These are phyloP conservation scores for Sepioteuthis lessoniana DNA, from an alignment of 2,888 invertebrate species.

Conservation along the genomic window DNA sequence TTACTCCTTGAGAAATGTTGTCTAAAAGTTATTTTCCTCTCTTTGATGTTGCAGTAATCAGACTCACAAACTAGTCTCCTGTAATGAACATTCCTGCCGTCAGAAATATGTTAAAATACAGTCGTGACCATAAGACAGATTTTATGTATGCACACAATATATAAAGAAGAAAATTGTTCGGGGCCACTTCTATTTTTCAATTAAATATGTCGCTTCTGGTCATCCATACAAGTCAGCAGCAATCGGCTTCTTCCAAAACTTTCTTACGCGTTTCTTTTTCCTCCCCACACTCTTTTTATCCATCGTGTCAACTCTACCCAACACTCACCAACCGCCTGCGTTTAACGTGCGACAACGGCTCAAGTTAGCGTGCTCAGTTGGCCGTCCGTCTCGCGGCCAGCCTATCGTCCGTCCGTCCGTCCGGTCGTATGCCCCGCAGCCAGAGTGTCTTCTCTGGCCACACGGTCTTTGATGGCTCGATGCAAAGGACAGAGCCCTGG, in stretches of 20 bases:
- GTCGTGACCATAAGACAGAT: background rate
- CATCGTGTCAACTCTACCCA: background rate
- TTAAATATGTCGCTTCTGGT: constrained; percentile 4
- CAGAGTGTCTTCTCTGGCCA: background rate
- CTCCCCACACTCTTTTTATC: background rate
- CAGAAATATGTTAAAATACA: background rate
- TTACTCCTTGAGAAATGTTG: background rate
- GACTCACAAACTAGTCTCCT: background rate
- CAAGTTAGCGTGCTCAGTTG: constrained; percentile 20
- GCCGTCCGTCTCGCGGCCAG: background rate
- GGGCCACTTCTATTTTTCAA: constrained; percentile 20
- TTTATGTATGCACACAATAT: background rate
- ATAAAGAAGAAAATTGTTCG: background rate
- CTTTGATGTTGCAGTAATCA: background rate
- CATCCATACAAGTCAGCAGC: background rate
- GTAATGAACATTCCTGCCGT: background rate
- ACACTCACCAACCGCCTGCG: background rate
- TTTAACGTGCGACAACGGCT: background rate
- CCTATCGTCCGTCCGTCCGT: background rate
- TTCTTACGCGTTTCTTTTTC: background rate
- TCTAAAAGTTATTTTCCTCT: background rate
- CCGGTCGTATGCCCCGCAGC: background rate
- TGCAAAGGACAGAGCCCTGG: background rate
- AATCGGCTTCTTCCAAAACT: background rate
- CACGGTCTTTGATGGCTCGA: background rate